Evolutionary conservation across 2,797 vertebrate species (phyloP), one percentile per base, ranked within the genome.

Genomic region (Emydoidea blandingii): DNA sequence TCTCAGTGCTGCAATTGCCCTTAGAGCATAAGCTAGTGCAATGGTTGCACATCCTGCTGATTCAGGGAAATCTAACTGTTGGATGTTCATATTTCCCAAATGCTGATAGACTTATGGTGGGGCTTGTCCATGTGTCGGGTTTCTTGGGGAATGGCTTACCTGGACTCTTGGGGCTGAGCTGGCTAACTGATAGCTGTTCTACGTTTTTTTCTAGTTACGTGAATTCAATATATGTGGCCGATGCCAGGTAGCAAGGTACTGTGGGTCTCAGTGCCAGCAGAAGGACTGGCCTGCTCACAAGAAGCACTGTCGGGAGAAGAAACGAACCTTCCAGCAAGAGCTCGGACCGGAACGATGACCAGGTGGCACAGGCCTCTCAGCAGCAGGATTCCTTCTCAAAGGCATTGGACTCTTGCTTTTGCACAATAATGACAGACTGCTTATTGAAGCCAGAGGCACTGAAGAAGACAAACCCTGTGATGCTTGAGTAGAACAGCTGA

Each of bases 181-280:
- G 54, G 16, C 29, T 68, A 52, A 34, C 86, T 97, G 18, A 97
- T 0, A 25, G 0, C 1, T 86, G 0, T 16, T 88, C 57, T 82
- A 18, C 92, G 78, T 97, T 41, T 81, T 81, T 31, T 89, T 80
- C 97, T 85, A 98, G 99, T 97, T 99, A 82, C 98, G 99, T 7
- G 99, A 99, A 96, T 99, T 99, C 97, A 99, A 99, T 98, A 99
- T 99, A 97, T 99, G 99, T 2, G 99, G 99, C 1, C 99, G 99
- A 56, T 99, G 99, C 98, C 99, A 99, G 98, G 99, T 99, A 83
- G 99, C 99, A 0, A 99, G 99, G 82, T 99, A 99, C 98, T 99
- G 99, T 2, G 99, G 99, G 95, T 99, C 99, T 34, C 99, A 99
- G 95, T 99, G 99, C 98, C 99, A 99, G 98, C 99, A 99, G 98